Evolutionary conservation across 2,113 vertebrate genomes (phyloP), one percentile per base, ranked within the genome.

Genomic region (Mesoclemmys tuberculata): DNA sequence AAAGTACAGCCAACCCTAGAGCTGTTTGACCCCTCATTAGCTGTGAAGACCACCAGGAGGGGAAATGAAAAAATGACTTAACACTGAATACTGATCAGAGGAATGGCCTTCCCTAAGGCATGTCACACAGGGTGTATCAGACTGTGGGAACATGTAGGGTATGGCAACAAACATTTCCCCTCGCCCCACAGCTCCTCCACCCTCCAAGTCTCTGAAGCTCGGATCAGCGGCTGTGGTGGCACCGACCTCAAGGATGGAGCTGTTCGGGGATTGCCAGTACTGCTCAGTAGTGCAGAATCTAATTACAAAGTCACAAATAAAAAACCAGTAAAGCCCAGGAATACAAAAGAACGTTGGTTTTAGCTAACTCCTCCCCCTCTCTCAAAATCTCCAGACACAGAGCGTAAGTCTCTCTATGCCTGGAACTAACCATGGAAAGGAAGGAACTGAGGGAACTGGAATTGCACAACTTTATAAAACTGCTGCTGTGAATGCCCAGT

Each of bases 271-370:
- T 46, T 92, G 19, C 12, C 18, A 3, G 4, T 27, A 56, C 22
- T 80, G 35, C 7, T 82, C 56, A 51, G 7, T 4, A 48, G 48
- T 8, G 18, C 35, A 11, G 31, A 64, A 0, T 0, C 56, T 26
- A 6, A 38, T 14, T 2, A 9, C 27, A 38, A 52, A 84, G 35
- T 56, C 9, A 41, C 61, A 46, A 74, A 88, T 56, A 90, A 54
- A 31, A 6, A 81, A 24, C 61, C 56, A 1, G 9, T 56, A 31
- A 74, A 93, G 7, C 3, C 82, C 49, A 88, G 0, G 48, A 82
- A 78, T 4, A 74, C 92, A 58, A 44, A 85, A 18, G 0, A 0
- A 6, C 14, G 80, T 94, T 0, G 18, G 61, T 87, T 88, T 21
- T 51, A 48, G 90, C 49, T 68, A 68, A 68, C 35, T 68, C 49